Base-by-base conservation (phyloP, 2,113 vertebrate genomes). In the Pipa parva region DNA sequence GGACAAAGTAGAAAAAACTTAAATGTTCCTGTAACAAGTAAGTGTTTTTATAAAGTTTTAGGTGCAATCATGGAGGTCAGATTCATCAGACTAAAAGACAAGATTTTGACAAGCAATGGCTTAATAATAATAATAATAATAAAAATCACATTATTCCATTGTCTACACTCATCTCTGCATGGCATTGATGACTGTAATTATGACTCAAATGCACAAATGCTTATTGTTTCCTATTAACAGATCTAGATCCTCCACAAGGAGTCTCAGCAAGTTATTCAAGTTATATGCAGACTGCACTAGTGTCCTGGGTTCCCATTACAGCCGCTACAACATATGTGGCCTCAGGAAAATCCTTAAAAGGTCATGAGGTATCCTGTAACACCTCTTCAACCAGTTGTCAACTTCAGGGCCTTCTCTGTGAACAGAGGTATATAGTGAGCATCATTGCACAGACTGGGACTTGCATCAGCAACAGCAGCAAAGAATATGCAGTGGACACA, bases 381-480 rank as follows among this genome's bases (percentile, higher is more conserved):
- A 29, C 71, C 2, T 59, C 27, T 12, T 28, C 71, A 4, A 21
- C 20, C 48, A 61, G 36, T 18, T 75, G 71, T 51, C 25, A 33
- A 13, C 61, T 72, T 3, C 18, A 29, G 5, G 56, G 25, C 3
- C 25, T 75, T 8, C n/a, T 33, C 27, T 75, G 74, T 59, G 61
- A 68, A 25, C 59, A 72, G 45, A 57, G 1, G 18, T 75, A 72
- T 21, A 24, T 11, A 7, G 48, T 75, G 26, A 42, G 15, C 6
- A 33, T 70, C 25, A 42, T 18, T 10, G 74, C 74, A 11, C 13
- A 60, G 33, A 51, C 10, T 6, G 36, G 37, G 50, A 45, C 3
- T 7, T 75, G 74, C 20, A 68, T 18, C 33, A 65, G 71, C 48
- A 63, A 42, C 29, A 48, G 13, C 25, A 72, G 59, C 28, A 18